Conservation (phyloP, 23 tunicate genomes). For the Trididemnum miniatum region DNA sequence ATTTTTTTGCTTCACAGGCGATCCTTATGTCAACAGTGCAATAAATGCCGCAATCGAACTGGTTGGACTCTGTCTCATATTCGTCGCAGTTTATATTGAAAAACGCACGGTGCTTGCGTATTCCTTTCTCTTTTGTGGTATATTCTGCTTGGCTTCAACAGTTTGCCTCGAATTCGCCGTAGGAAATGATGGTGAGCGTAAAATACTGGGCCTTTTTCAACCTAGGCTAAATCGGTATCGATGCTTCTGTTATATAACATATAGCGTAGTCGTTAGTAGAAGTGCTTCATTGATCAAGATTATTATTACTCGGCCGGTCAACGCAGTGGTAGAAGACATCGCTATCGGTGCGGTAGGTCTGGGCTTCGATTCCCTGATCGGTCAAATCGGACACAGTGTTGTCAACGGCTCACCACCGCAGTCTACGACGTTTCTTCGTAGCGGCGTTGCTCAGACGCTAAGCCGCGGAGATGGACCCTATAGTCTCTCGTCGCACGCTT, state of each 20-base stretch:
- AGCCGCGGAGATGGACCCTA: background rate
- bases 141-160: slow-evolving; percentile 44
- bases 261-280: background rate
- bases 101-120: slow-evolving; percentile 1
- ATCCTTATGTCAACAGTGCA: slow-evolving; percentile 50
- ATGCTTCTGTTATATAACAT: too few species aligned
- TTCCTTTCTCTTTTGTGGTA: slow-evolving; percentile 29
- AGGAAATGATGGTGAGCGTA: too few species aligned
- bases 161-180: slow-evolving; percentile 38
- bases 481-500: background rate
- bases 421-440: background rate
- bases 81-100: slow-evolving; percentile 14
- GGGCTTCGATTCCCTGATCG: background rate
- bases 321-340: too few species aligned
- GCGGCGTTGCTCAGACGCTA: background rate
- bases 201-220: too few species aligned
- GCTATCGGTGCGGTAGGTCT: background rate
- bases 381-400: background rate
- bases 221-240: background rate
- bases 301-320: too few species aligned
- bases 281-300: background rate
- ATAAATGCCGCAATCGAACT: slow-evolving; percentile 61
- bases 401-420: background rate
- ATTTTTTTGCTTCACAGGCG: too few species aligned
- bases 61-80: slow-evolving; percentile 15